Evolutionary conservation across 2,888 invertebrate species (phyloP), one percentile per base, ranked within the genome.

Genomic region (Dendrolimus houi): DNA sequence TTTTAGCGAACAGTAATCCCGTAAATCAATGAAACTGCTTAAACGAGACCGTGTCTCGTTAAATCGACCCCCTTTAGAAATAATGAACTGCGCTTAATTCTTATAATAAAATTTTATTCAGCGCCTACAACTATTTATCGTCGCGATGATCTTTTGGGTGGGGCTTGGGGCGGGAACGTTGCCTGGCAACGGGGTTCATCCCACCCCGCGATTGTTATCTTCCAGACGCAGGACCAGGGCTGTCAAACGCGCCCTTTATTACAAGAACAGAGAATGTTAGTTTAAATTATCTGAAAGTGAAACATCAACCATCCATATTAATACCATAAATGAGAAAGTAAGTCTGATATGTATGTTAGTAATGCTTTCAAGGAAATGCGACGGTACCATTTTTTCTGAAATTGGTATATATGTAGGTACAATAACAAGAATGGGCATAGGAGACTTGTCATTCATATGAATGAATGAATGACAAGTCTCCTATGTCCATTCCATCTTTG

Each of bases 51-150:
- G 47, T 47, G 47, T 12, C 47, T 47, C 47, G 47, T 47, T 47
- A 47, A 47, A 47, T 6, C 29, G 29, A 9, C 47, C 10, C 47
- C 47, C 75, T 82, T 84, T 71, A 72, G 71, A 71, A 83, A 85
- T 87, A 87, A 88, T 87, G 85, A 87, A 85, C 81, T 78, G 77
- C 47, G 47, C 47, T 47, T 47, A 67, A 65, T 66, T 71, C 72
- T 76, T 77, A 85, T 86, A 86, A 87, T 85, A 87, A 82, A 84
- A 87, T 81, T 79, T 79, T 85, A 87, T 88, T 87, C 83, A 47
- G 47, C 47, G 12, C 47, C 83, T 79, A 73, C 81, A 75, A 85
- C 81, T 84, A 79, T 77, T 83, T 78, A 79, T 79, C 78, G 77
- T 75, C 70, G 70, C 79, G 86, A 83, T 87, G 79, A 87, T 87